Base-by-base conservation (phyloP, 1,140 invertebrate species). In the Trachelipus rathkii region DNA sequence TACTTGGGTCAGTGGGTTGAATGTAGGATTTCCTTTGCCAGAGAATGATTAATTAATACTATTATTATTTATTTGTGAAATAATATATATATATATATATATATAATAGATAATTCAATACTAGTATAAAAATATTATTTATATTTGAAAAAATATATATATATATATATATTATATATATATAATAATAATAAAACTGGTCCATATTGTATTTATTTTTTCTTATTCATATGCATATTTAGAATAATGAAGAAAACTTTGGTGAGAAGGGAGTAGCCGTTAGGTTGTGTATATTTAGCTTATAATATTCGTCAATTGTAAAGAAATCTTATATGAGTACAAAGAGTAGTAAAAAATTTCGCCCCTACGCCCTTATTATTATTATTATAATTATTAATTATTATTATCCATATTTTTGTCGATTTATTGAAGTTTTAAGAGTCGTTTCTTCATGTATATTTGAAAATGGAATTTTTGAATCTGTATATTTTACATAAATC, bases 401-500 rank as follows among this genome's bases (percentile, higher is more conserved):
- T 60, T 60, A 13, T 13, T 60, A 60, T 13, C 11, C 50, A n/a
- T n/a, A n/a, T 60, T 60, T 19, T 60, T 15, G 11, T 0, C 19
- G 50, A 60, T 60, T 15, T 60, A 60, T 3, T 33, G 33, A 33
- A 33, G 33, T 3, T 33, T 33, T 33, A 33, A 33, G 2, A 33
- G 33, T 33, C 33, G 33, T 33, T 33, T 1, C 33, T 33, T 33
- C 33, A 33, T 33, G 33, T 33, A 33, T 33, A 33, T 33, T 33
- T 33, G 33, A 33, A 33, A 33, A 60, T 60, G 19, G 19, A 60
- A 15, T 60, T 60, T 50, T 60, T 60, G 50, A 60, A 60, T 60
- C 50, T 60, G 50, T 60, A 60, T 60, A 60, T 60, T 60, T 60
- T 60, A 13, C 50, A 60, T 60, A 60, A 60, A 60, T 60, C 50